These are phyloP conservation scores for Anhinga rufa DNA, from an alignment of 2,113 vertebrate genomes.

Conservation along the genomic window DNA sequence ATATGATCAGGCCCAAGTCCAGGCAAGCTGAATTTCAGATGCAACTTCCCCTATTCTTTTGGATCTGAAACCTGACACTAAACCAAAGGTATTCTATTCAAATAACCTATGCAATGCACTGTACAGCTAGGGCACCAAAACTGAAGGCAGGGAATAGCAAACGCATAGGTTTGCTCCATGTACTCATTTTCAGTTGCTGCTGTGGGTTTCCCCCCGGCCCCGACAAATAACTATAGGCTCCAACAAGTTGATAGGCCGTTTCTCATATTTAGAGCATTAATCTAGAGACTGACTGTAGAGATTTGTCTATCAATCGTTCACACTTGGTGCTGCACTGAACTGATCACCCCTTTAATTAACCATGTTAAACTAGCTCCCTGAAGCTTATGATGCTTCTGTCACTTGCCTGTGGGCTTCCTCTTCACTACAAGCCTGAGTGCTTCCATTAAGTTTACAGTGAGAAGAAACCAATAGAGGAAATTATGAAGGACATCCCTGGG, in stretches of 20 bases:
- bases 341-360: constrained; percentile 59
- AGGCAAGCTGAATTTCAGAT: background rate
- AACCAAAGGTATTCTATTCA: background rate
- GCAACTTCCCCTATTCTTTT: background rate
- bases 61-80: background rate
- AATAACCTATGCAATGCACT: background rate
- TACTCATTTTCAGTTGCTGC: background rate
- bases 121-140: background rate
- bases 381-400: constrained; percentile 46
- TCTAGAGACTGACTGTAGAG: background rate
- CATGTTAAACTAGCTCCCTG: constrained; percentile 49
- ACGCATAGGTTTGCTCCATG: background rate
- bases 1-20: background rate
- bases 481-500: constrained; percentile 43
- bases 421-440: constrained; percentile 33
- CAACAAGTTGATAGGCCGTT: background rate
- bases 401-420: constrained; percentile 28
- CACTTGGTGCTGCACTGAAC: constrained; percentile 30
- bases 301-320: constrained; percentile 31
- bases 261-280: background rate
- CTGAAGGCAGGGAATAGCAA: background rate
- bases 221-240: background rate
- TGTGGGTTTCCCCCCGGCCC: background rate
- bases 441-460: constrained; percentile 51
- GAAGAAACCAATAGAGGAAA: constrained; percentile 49